Evolutionary conservation across 2,797 vertebrate genomes (phyloP).

Genomic region (Poeciliopsis turneri): DNA sequence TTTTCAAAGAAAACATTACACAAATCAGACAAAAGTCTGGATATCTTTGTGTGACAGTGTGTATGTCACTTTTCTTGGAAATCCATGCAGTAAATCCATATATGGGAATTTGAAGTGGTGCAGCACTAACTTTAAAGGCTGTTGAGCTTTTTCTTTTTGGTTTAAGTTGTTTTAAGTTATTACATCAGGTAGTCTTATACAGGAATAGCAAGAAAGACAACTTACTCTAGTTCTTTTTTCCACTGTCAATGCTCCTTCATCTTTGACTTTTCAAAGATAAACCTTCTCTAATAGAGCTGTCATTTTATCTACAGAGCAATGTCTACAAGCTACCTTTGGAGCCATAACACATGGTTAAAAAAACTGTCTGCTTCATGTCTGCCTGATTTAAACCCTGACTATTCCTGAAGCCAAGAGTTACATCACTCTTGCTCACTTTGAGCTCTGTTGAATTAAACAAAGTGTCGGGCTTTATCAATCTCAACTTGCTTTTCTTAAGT

Average conservation of each 20-base stretch:
- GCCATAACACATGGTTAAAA: not conserved
- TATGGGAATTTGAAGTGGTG: not conserved
- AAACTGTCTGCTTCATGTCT: not conserved
- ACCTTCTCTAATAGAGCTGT: not conserved
- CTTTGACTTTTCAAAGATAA: slow-evolving; percentile 2
- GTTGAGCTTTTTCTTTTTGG: not conserved
- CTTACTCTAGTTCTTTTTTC: not conserved
- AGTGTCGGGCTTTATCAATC: not conserved
- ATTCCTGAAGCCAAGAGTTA: slow-evolving; percentile 3
- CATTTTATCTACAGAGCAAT: slow-evolving; percentile 1
- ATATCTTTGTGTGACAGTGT: not conserved
- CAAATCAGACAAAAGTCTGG: not conserved
- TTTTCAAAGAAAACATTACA: not conserved
- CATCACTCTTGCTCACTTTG: not conserved
- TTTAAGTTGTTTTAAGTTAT: not conserved
- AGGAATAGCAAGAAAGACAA: not conserved
- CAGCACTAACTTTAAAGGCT: not conserved
- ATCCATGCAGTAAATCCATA: not conserved
- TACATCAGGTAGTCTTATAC: not conserved
- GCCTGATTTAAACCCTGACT: not conserved
- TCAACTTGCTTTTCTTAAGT: not conserved
- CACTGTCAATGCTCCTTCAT: not conserved
- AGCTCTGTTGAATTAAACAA: not conserved
- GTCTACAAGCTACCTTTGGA: not conserved
- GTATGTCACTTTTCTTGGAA: not conserved